Conservation (phyloP, 2,113 vertebrate species). For the Thunnus maccoyii region DNA sequence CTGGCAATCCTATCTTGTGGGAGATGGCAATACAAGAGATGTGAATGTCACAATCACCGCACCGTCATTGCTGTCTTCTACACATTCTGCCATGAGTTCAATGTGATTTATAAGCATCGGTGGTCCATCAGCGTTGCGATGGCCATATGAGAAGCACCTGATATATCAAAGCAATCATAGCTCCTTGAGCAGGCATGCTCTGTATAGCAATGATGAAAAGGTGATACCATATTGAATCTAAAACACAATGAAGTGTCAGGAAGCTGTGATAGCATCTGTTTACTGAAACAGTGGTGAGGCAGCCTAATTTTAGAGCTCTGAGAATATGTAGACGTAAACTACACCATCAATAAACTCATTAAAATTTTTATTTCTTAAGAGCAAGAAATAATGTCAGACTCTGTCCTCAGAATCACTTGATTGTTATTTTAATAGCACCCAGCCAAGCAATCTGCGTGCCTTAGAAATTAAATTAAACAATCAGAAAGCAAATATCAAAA, state of each 20-base stretch:
- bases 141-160: constrained; percentile 32
- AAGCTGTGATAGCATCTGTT: constrained; percentile 12
- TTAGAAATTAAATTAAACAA: background rate
- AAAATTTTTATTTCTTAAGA: background rate
- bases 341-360: background rate
- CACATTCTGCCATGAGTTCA: constrained; percentile 23
- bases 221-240: constrained; percentile 1
- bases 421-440: background rate
- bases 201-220: constrained; percentile 15
- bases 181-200: constrained; percentile 27
- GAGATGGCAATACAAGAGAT: constrained; percentile 31
- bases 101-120: constrained; percentile 39
- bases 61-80: constrained; percentile 13
- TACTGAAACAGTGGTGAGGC: background rate
- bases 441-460: background rate
- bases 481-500: background rate
- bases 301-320: background rate
- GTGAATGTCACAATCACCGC: constrained; percentile 25
- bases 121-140: constrained; percentile 27
- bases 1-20: background rate
- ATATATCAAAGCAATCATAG: constrained; percentile 37
- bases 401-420: background rate
- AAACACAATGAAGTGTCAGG: background rate
- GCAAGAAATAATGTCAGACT: background rate
- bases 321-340: background rate